Evolutionary conservation across 2,888 invertebrate genomes (phyloP), one percentile per base, ranked within the genome.

Genomic region (Drosophila ustulata): DNA sequence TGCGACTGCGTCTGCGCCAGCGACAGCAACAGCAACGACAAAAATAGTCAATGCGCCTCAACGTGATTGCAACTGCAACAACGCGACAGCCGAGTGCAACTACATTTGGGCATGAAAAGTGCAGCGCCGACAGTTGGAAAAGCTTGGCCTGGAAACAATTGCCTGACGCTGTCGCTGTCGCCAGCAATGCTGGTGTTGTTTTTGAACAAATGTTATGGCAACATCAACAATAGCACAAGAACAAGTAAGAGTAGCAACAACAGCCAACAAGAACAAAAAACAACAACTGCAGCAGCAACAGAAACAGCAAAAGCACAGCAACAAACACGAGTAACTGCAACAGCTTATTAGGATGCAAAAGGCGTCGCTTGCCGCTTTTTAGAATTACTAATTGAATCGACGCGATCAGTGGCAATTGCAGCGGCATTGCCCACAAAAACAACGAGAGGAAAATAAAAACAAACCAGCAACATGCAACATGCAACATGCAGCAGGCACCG

Each of bases 361-460:
- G 82, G 82, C 90, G 85, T 89, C 88, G 81, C 85, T 80, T 88
- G 88, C 80, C 83, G 89, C 91, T 91, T 90, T 91, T 90, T 83
- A 86, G 91, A 91, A 91, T 91, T 89, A 91, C 91, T 91, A 91
- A 91, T 91, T 91, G 91, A 91, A 91, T 89, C 91, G 91, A 91
- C 91, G 91, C 91, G 89, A 90, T 91, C 88, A 85, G 82, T 78
- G 88, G 89, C 83, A 82, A 78, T 82, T 82, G 82, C 82, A 78
- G 78, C 84, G 69, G 84, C 73, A 56, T 49, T 58, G 56, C 58
- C 57, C 67, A 66, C 76, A 66, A 58, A 52, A 32, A 57, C 63
- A 47, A 64, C 34, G 37, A 11, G 37, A 47, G 28, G 45, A 41
- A 52, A 56, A 55, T 63, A 74, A 70, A 47, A 66, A 58, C 37